Conservation (phyloP, 2,113 vertebrate genomes). For the Centropristis striata region DNA sequence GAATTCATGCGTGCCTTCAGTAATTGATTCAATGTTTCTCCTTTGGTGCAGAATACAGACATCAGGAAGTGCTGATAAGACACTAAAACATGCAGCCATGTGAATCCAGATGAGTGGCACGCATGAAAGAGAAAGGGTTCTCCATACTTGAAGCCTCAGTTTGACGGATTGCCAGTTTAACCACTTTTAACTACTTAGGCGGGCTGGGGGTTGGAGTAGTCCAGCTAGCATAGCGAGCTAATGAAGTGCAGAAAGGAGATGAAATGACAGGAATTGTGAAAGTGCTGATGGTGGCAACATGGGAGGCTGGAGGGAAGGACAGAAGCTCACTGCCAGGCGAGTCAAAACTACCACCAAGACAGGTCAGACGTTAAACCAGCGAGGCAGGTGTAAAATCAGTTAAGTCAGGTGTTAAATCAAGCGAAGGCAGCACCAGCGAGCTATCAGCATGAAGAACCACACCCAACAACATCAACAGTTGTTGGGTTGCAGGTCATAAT, state of each 20-base stretch:
- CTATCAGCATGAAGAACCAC: not conserved
- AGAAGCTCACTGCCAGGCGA: not conserved
- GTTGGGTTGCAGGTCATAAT: not conserved
- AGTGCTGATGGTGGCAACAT: constrained; percentile 30
- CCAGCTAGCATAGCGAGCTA: constrained; percentile 43
- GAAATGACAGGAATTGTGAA: constrained; percentile 28
- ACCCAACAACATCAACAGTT: constrained; percentile 1
- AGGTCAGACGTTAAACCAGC: not conserved
- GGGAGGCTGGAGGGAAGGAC: not conserved
- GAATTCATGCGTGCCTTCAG: constrained; percentile 45
- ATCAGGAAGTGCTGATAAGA: constrained; percentile 73
- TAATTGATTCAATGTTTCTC: constrained; percentile 72
- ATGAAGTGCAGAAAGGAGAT: constrained; percentile 57
- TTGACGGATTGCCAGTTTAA: constrained; percentile 66
- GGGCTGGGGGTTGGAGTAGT: constrained; percentile 13
- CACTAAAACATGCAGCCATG: constrained; percentile 61
- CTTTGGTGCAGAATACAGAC: constrained; percentile 59
- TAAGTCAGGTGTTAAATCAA: constrained; percentile 28
- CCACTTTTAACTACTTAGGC: constrained; percentile 32
- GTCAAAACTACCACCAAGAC: constrained; percentile 13
- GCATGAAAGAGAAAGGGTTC: constrained; percentile 4
- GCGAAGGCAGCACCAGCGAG: not conserved
- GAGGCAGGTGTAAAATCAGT: not conserved
- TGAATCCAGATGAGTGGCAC: constrained; percentile 41
- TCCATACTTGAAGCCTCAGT: constrained; percentile 22